phyloP scores from a whole-genome alignment of 2,797 vertebrate species.

The Antennarius maculatus region DNA sequence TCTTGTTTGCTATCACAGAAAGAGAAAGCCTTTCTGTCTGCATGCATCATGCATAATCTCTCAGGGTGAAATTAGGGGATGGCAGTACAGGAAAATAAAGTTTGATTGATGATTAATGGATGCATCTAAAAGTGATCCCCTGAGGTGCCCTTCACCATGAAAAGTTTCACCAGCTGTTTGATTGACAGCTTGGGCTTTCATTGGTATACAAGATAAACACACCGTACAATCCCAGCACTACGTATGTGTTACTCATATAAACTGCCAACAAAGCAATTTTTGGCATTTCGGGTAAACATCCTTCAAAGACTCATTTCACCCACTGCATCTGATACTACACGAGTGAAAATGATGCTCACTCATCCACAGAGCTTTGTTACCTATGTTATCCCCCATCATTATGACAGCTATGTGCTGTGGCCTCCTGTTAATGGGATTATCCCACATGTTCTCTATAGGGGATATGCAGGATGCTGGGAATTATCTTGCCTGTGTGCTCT shows the following conservation, averaged over 20 bases:
- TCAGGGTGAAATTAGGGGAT: constrained; percentile 51
- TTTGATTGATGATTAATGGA: constrained; percentile 74
- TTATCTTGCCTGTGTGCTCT: constrained; percentile 32
- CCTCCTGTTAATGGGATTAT: constrained; percentile 65
- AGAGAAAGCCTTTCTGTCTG: constrained; percentile 23
- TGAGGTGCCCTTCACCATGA: constrained; percentile 50
- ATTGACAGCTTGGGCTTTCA: constrained; percentile 57
- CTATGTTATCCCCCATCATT: constrained; percentile 45
- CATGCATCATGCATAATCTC: constrained; percentile 42
- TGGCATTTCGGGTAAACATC: constrained; percentile 29
- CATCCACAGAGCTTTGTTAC: constrained; percentile 63
- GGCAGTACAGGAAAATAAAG: constrained; percentile 40
- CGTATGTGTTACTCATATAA: constrained; percentile 5
- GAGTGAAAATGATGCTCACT: constrained; percentile 62
- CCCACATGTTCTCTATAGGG: constrained; percentile 58
- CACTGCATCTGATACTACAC: constrained; percentile 42
- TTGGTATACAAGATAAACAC: constrained; percentile 40
- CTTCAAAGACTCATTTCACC: constrained; percentile 28
- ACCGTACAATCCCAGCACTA: constrained; percentile 14
- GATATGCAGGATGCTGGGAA: constrained; percentile 44
- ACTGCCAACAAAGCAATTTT: constrained; percentile 35
- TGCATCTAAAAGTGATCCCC: constrained; percentile 60
- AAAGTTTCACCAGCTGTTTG: constrained; percentile 55
- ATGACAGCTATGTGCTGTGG: constrained; percentile 55
- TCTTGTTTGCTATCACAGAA: not conserved